Conservation (phyloP, 64 coral and sea anemone species). For the Astreopora myriophthalma region DNA sequence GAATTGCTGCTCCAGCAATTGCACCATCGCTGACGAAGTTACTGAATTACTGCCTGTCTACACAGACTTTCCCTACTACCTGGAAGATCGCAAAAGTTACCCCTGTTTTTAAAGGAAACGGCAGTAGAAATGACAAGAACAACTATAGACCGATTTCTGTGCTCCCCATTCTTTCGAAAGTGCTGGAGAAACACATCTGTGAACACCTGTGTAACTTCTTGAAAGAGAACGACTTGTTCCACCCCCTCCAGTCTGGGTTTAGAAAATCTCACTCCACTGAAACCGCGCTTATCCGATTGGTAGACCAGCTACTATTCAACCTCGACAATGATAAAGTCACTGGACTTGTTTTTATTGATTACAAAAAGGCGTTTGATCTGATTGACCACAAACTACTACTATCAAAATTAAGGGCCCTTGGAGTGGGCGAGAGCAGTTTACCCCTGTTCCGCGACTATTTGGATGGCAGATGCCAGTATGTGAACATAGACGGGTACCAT, state of each 20-base stretch:
- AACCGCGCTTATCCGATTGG: constrained; percentile 42
- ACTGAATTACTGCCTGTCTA: no score
- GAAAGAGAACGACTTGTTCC: constrained; percentile 4
- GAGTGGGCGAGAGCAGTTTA: neutral
- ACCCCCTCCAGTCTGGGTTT: constrained; percentile 52
- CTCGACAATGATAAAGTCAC: constrained; percentile 35
- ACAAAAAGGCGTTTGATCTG: constrained; percentile 39
- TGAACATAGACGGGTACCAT: constrained; percentile 21
- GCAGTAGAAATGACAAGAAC: no score
- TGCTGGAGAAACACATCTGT: constrained; percentile 35
- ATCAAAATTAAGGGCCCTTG: neutral
- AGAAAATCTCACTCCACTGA: constrained; percentile 55
- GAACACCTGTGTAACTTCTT: constrained; percentile 23
- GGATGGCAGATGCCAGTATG: constrained; percentile 11
- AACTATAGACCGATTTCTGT: constrained; percentile 41
- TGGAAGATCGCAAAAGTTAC: no score
- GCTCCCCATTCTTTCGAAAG: constrained; percentile 43
- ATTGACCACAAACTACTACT: constrained; percentile 15
- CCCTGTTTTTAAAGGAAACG: no score
- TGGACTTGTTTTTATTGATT: constrained; percentile 11
- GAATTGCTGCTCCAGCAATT: no score
- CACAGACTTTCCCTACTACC: no score
- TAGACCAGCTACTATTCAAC: constrained; percentile 16
- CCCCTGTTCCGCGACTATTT: constrained; percentile 4
- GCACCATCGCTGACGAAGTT: no score